These are phyloP conservation scores for Chrysolina oricalcia DNA, from an alignment of 2,888 invertebrate genomes.

Conservation along the genomic window DNA sequence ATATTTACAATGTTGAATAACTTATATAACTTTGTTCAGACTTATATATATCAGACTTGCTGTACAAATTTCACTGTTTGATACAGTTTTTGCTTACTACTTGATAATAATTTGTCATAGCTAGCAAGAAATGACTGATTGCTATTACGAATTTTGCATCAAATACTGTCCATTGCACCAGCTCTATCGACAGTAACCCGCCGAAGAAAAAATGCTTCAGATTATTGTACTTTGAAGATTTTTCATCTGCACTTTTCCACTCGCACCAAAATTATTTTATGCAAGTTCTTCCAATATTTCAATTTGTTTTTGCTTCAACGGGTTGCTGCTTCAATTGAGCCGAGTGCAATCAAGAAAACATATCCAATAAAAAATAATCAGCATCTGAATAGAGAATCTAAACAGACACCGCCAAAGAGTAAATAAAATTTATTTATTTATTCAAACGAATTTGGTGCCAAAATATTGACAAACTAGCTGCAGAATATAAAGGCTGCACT, in stretches of 20 bases:
- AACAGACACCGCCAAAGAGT: slow-evolving; percentile 53
- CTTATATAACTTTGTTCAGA: slow-evolving; percentile 69
- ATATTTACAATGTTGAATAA: slow-evolving; percentile 66
- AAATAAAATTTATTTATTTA: slow-evolving; percentile 62
- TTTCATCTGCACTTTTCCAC: neutral
- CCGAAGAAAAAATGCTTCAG: neutral
- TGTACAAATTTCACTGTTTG: slow-evolving; percentile 60
- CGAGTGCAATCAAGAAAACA: neutral
- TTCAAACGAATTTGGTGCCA: slow-evolving; percentile 60
- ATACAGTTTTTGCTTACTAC: slow-evolving; percentile 57
- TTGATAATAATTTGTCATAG: slow-evolving; percentile 57
- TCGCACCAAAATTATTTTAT: neutral
- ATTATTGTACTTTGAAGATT: neutral
- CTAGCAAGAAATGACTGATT: slow-evolving; percentile 54
- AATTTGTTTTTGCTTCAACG: neutral
- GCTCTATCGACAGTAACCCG: neutral
- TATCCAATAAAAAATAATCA: slow-evolving; percentile 34
- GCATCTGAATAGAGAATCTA: slow-evolving; percentile 48
- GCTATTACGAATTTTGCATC: slow-evolving; percentile 52
- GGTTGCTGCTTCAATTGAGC: neutral
- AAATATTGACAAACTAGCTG: slow-evolving; percentile 61
- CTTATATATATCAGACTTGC: slow-evolving; percentile 71
- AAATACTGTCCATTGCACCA: slow-evolving; percentile 12
- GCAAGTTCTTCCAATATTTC: slow-evolving; percentile 32
- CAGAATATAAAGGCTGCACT: slow-evolving; percentile 61